Evolutionary conservation across 2,888 invertebrate species (phyloP).

Genomic region (Julus scandinavius): DNA sequence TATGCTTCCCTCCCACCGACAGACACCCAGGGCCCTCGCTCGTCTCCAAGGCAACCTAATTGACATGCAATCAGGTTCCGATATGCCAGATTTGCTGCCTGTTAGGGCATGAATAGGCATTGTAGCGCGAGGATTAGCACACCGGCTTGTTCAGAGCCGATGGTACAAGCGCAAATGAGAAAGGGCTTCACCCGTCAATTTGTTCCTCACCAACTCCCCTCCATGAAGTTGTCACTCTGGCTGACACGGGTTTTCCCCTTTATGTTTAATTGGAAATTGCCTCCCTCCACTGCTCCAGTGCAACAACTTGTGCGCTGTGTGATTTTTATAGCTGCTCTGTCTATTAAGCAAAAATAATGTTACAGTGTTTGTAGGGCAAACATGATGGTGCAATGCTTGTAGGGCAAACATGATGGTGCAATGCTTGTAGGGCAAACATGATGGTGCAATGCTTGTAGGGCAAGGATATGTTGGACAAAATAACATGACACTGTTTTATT

Average conservation of each 20-base stretch:
- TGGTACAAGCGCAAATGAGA: not conserved
- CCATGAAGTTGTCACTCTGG: slow-evolving; percentile 6
- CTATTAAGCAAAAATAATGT: slow-evolving; percentile 5
- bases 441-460: not conserved
- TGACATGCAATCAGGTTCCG: slow-evolving; percentile 27
- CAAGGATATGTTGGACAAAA: not conserved
- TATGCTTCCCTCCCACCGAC: not conserved
- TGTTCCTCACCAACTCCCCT: slow-evolving; percentile 15
- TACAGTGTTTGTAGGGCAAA: not conserved
- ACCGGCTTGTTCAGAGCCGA: not conserved
- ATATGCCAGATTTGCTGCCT: slow-evolving; percentile 33
- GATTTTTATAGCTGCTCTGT: not conserved
- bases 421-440: not conserved
- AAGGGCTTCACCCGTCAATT: slow-evolving; percentile 13
- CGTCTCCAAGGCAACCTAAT: slow-evolving; percentile 1
- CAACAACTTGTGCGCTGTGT: not conserved
- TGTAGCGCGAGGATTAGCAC: slow-evolving; percentile 30
- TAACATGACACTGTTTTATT: too few relatives aligned
- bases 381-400: not conserved
- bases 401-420: not conserved
- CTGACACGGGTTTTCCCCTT: slow-evolving; percentile 3
- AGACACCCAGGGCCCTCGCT: too few relatives aligned
- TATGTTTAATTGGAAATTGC: slow-evolving; percentile 18
- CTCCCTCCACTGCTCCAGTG: not conserved
- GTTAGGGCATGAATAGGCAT: slow-evolving; percentile 33